phyloP scores from a whole-genome alignment of 2,888 invertebrate species.

The Mantis religiosa region DNA sequence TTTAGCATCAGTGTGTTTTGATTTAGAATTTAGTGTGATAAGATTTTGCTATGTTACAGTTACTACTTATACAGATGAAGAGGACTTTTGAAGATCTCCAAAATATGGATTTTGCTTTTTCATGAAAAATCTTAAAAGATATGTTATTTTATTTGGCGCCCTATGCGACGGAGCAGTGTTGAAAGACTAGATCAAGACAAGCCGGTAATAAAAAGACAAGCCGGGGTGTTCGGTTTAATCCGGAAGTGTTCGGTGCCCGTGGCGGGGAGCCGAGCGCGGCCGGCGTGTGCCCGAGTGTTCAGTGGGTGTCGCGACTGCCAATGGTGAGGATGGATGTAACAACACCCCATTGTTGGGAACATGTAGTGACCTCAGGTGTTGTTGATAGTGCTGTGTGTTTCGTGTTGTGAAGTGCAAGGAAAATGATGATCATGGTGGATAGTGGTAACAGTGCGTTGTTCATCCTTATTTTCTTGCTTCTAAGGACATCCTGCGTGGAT shows the following conservation, averaged over 20 bases:
- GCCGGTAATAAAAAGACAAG: background rate
- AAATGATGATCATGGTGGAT: background rate
- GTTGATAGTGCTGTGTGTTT: background rate
- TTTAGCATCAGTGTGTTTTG: too few relatives aligned
- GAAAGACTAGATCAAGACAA: background rate
- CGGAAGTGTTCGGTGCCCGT: background rate
- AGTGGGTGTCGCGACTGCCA: background rate
- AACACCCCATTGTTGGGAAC: background rate
- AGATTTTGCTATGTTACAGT: too few relatives aligned
- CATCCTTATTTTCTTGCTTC: constrained; percentile 1
- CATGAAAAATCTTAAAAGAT: too few relatives aligned
- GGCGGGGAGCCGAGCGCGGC: background rate
- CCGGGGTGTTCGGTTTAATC: background rate
- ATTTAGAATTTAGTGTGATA: too few relatives aligned
- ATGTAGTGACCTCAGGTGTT: background rate
- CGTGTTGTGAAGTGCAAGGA: background rate
- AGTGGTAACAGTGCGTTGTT: background rate
- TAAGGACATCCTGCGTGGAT: background rate
- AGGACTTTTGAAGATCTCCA: too few relatives aligned
- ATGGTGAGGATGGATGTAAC: background rate
- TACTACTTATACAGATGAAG: too few relatives aligned
- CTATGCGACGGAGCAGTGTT: too few relatives aligned
- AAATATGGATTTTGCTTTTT: too few relatives aligned
- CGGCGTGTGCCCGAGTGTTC: too few relatives aligned
- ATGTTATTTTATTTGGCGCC: too few relatives aligned